Percentiles rank a stretch among this genome's conserved stretches.
Evolutionary conservation across 2,888 invertebrate species (phyloP).

Genomic region (Unio delphinus): DNA sequence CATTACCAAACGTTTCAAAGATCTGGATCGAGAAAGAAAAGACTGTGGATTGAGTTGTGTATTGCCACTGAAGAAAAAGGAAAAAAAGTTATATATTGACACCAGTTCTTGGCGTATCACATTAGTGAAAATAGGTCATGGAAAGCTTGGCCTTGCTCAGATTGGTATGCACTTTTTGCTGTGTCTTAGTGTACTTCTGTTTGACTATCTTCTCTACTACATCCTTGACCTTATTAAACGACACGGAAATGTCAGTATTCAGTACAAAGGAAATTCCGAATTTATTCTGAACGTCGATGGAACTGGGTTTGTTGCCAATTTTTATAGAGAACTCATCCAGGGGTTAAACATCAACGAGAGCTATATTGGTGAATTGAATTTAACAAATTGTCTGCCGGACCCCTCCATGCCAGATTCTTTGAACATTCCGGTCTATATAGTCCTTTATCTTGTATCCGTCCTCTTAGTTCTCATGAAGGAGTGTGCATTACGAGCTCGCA

Average conservation of each 20-base stretch:
- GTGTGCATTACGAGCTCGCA: slow-evolving; percentile 13
- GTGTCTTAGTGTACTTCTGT: slow-evolving; percentile 33
- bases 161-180: slow-evolving; percentile 48
- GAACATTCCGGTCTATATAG: slow-evolving; percentile 23
- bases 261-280: too few relatives aligned
- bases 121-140: slow-evolving; percentile 36
- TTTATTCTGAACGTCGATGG: too few relatives aligned
- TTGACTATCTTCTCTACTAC: slow-evolving; percentile 59
- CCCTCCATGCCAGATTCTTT: slow-evolving; percentile 21
- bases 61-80: too few relatives aligned
- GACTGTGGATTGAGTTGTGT: slow-evolving; percentile 6
- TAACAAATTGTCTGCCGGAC: slow-evolving; percentile 37
- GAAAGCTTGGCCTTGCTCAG: slow-evolving; percentile 45
- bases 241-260: too few relatives aligned
- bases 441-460: slow-evolving; percentile 31
- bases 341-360: slow-evolving; percentile 20
- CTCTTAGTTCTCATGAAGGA: slow-evolving; percentile 33
- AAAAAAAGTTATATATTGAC: too few relatives aligned
- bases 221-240: slow-evolving; percentile 23
- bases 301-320: slow-evolving; percentile 14
- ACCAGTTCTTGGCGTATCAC: slow-evolving; percentile 19
- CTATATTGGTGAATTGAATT: slow-evolving; percentile 22
- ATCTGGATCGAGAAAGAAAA: too few relatives aligned
- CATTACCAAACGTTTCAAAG: too few relatives aligned
- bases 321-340: slow-evolving; percentile 24